Evolutionary conservation across 2,888 invertebrate species (phyloP), one percentile per base, ranked within the genome.

Genomic region (Trichogramma dendrolimi): DNA sequence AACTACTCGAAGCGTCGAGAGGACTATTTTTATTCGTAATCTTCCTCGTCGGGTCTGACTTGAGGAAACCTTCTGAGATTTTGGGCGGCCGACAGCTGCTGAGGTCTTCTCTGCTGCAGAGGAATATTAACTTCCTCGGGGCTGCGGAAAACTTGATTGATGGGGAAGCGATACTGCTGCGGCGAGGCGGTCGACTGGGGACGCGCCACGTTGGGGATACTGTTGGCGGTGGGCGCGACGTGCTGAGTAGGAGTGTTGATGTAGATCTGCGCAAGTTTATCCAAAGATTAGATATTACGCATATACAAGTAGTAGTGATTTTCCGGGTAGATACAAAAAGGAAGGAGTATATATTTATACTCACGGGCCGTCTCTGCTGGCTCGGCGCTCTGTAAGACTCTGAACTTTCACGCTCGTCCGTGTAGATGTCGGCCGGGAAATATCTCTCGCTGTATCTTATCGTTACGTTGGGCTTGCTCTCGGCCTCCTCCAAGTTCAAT

Each of bases 121-220:
- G 92, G 91, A 70, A 92, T 92, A 77, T 93, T 92, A 55, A 92
- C 91, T 75, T 92, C 92, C 77, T 93, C 92, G 4, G 92, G 91
- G 48, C 91, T 88, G 71, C 91, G 86, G 80, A 90, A 93, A 52
- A 91, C 91, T 74, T 92, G 91, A 67, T 85, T 84, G 42, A 82
- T 77, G 42, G 80, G 79, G 53, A 81, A 80, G 67, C 82, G 81
- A 67, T 83, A 82, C 65, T 71, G 78, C 51, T 72, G 73, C 70
- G 78, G 71, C 10, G 61, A 7, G 4, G 68, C 64, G 4, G 69
- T 64, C 71, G 77, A 67, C 65, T 68, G 76, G 69, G 66, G 80
- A 73, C 79, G 72, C 67, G 72, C 72, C 65, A 70, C 74, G 42
- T 69, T 68, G 11, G 75, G 74, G 58, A 74, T 71, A 67, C 77